Base-by-base conservation (phyloP, 2,888 invertebrate genomes). In the Parochlus steinenii region DNA sequence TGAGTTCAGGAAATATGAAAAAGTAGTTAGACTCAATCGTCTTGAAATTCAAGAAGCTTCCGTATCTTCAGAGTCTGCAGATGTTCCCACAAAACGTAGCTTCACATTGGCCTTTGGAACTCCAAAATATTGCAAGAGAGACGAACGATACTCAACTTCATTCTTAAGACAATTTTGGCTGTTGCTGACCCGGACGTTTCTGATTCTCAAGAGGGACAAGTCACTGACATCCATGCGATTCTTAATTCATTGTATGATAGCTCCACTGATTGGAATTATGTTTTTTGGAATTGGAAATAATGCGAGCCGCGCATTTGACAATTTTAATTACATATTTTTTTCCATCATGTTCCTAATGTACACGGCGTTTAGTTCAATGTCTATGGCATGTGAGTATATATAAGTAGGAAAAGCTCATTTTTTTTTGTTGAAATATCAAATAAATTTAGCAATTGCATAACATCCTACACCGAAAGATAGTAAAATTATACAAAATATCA, bases 281-380 rank as follows among this genome's bases (percentile, higher is more conserved):
- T 87, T 79, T 57, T 76, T 67, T 52, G 70, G 74, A 47, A 77
- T 81, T 44, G 87, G 87, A 8, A 64, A 69, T 38, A 78, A 86
- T 43, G 86, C 82, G 1, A 67, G 70, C 31, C 70, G 80, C 52
- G 72, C 76, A 20, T 63, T 74, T 44, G 74, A 82, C 54, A 90
- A 86, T 54, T 79, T 76, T 48, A 82, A 80, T 52, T 77, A 76
- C 50, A 62, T 87, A 18, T 86, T 82, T 63, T 89, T 83, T 61
- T 75, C 75, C 43, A 68, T 85, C 37, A 74, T 89, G 68, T 89
- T 89, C 57, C 65, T 87, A 31, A 85, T 87, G 77, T 81, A 82
- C 54, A 85, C 83, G 6, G 80, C 89, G 1, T 79, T 86, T 53
- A 86, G 80, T 61, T 74, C 82, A 7, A 77, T 83, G 33, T 71